Base-by-base conservation (phyloP, 2,797 vertebrate species). In the Rhinella marina region DNA sequence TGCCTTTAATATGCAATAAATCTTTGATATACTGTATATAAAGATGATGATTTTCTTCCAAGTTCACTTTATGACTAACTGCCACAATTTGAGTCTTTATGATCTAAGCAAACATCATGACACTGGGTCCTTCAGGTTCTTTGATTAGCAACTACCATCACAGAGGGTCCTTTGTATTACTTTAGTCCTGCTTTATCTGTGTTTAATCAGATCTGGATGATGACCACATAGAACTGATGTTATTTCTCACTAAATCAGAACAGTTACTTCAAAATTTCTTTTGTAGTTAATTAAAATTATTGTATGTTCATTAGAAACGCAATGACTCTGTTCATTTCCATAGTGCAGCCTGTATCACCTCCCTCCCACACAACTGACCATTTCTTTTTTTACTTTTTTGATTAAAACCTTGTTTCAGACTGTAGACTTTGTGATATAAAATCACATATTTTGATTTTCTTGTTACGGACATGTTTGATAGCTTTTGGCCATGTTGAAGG, bases 221-320 rank as follows among this genome's bases (percentile, higher is more conserved):
- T 62, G 17, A n/a, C 29, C 13, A 59, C 29, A 61, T 62, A 59
- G 29, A 41, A 62, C 6, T 48, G 19, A 41, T 41, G 48, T 41
- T 2, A 48, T 64, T 62, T 81, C 50, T 14, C 32, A 16, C 59
- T 29, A 57, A 21, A 57, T 56, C n/a, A 62, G 57, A 62, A 81
- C 9, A 16, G 2, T 21, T 25, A 14, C 25, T 19, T 14, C 57
- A 61, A 59, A 41, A 48, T 13, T 62, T 41, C 57, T 13, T 80
- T 80, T 80, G 7, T 2, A 23, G 54, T 81, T 81, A 81, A 81
- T 81, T 81, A 61, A 62, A 81, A 81, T 62, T 17, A 80, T 80
- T 32, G 48, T 81, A n/a, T 29, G 0, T 62, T 62, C 62, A 62
- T 81, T 81, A 81, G 78, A 32, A 41, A 41, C 29, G 12, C 14